Evolutionary conservation across 2,113 vertebrate species (phyloP).

Genomic region (Xenus cinereus): DNA sequence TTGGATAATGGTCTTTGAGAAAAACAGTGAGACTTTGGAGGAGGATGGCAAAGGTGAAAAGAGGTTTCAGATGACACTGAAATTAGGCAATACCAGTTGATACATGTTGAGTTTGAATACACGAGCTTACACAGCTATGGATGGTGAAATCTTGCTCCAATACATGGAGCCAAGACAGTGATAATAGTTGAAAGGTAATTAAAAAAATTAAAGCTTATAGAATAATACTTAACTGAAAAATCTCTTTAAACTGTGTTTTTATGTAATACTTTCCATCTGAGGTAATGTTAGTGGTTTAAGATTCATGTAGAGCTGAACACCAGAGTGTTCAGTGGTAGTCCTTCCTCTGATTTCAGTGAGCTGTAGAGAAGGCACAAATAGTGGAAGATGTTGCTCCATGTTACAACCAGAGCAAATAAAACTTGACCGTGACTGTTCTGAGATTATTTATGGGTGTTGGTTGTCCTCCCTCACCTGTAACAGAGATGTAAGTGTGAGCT

Average conservation of each 20-base stretch:
- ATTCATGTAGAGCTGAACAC: fast-evolving
- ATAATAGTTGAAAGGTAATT: neutral
- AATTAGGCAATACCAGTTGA: neutral
- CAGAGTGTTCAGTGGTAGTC: neutral
- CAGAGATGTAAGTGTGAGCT: neutral
- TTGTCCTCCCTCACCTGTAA: neutral
- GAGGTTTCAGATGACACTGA: neutral
- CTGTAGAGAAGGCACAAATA: neutral
- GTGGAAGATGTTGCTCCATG: neutral
- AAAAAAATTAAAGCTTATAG: neutral
- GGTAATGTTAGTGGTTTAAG: neutral
- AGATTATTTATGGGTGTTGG: neutral
- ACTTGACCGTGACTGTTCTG: neutral
- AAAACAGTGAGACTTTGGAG: neutral
- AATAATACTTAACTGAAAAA: neutral
- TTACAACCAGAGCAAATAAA: neutral
- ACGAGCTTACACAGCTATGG: neutral
- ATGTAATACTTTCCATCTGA: neutral
- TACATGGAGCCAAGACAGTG: neutral
- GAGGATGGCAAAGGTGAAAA: neutral
- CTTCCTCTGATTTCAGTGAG: neutral
- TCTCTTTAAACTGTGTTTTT: neutral
- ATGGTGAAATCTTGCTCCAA: neutral
- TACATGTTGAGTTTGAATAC: neutral
- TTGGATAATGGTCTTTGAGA: neutral